Conservation (phyloP, 2,113 vertebrate genomes). For the Hepsetus odoe region DNA sequence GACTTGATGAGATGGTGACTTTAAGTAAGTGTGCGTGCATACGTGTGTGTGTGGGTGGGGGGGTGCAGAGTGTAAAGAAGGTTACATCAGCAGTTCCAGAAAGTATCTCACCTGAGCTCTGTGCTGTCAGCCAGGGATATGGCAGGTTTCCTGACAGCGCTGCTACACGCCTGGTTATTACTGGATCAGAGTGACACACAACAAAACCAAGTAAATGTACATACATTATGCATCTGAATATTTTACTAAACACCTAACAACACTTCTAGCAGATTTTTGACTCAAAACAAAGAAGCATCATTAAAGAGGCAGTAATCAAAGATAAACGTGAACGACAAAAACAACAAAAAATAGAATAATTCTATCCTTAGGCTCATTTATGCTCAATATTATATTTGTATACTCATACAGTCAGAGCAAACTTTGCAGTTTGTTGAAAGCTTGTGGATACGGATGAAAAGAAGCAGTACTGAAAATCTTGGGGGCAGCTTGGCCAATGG, state of each 20-base stretch:
- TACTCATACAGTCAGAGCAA: too few species aligned
- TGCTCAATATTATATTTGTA: too few species aligned
- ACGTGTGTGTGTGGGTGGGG: neutral
- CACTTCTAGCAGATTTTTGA: too few species aligned
- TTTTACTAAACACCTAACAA: neutral
- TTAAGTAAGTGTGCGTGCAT: neutral
- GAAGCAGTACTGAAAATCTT: too few species aligned
- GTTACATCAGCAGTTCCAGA: conserved; percentile 5
- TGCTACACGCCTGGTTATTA: conserved; percentile 94
- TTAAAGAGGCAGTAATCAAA: too few species aligned
- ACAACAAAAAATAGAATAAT: too few species aligned
- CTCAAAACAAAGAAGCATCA: too few species aligned
- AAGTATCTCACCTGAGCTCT: conserved; percentile 85
- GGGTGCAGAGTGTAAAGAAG: neutral
- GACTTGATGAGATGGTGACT: conserved; percentile 18
- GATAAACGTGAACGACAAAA: too few species aligned
- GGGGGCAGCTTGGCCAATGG: too few species aligned
- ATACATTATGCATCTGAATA: neutral
- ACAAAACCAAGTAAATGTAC: neutral
- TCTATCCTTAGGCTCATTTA: too few species aligned
- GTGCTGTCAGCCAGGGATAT: conserved; percentile 97
- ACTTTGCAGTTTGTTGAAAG: too few species aligned
- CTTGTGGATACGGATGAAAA: too few species aligned
- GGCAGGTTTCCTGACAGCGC: conserved; percentile 90
- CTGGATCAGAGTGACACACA: conserved; percentile 66